phyloP scores from a whole-genome alignment of 23 tunicate genomes.

The Trididemnum nubilum region DNA sequence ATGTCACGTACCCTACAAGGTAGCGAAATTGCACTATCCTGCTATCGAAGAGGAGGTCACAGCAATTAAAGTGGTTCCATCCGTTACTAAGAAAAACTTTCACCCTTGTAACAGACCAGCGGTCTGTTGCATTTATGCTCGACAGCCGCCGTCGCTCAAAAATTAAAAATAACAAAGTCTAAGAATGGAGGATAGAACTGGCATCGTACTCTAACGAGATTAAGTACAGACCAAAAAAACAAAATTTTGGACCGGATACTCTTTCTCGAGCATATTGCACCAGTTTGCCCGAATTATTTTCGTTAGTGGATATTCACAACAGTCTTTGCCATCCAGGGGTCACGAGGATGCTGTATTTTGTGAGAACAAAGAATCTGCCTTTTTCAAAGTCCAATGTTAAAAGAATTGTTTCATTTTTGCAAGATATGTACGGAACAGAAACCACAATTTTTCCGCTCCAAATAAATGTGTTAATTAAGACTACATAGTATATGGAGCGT shows the following conservation, averaged over 20 bases:
- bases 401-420: too few relatives aligned
- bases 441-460: too few relatives aligned
- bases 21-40: neutral
- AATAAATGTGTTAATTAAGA: too few relatives aligned
- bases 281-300: neutral
- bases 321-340: conserved; percentile 13
- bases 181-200: conserved; percentile 21
- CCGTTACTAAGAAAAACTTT: too few relatives aligned
- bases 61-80: neutral
- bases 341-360: conserved; percentile 8
- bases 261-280: conserved; percentile 6
- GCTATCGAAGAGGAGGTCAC: neutral
- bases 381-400: neutral
- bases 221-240: neutral
- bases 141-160: conserved; percentile 2
- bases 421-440: too few relatives aligned
- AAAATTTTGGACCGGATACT: conserved; percentile 24
- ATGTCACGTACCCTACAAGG: neutral
- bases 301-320: neutral
- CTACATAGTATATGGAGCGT: too few relatives aligned
- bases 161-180: conserved; percentile 36
- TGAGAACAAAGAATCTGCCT: conserved; percentile 6
- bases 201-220: neutral
- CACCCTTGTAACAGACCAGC: conserved; percentile 29
- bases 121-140: conserved; percentile 35